These are phyloP conservation scores for Rhombomys opimus DNA, from an alignment of 2,113 vertebrate genomes.

Conservation along the genomic window DNA sequence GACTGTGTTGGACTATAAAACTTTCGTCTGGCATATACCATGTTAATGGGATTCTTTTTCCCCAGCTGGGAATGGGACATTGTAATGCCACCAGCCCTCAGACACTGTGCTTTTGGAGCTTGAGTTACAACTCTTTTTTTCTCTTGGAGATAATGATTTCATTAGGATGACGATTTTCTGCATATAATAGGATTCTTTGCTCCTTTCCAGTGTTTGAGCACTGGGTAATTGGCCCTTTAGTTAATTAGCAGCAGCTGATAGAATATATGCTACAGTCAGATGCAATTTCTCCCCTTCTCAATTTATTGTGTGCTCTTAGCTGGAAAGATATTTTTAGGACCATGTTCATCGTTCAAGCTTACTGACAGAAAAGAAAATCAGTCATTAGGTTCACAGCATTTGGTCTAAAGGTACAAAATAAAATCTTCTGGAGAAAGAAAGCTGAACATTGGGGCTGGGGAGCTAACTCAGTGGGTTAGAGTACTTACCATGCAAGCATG, in stretches of 20 bases:
- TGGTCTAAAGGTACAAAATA: not conserved
- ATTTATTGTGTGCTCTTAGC: not conserved
- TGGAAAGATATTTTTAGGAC: constrained; percentile 26
- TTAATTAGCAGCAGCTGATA: not conserved
- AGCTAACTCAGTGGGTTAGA: not conserved
- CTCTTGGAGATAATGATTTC: constrained; percentile 17
- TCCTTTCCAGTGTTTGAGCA: not conserved
- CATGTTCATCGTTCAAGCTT: constrained; percentile 17
- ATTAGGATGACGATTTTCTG: constrained; percentile 24
- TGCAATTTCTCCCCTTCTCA: not conserved
- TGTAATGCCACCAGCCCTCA: not conserved
- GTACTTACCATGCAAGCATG: not conserved
- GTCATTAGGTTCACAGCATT: not conserved
- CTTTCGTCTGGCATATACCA: constrained; percentile 49
- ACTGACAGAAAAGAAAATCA: not conserved
- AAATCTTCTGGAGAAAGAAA: not conserved
- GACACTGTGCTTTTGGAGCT: not conserved
- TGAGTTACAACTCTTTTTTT: constrained; percentile 8
- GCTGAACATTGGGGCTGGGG: not conserved
- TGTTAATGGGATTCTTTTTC: not conserved
- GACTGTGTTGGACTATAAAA: not conserved
- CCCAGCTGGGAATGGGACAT: not conserved
- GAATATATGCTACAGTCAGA: not conserved
- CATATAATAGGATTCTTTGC: not conserved
- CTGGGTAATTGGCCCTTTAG: constrained; percentile 26